phyloP scores from a whole-genome alignment of 1,140 invertebrate species.

The Whitmania pigra region DNA sequence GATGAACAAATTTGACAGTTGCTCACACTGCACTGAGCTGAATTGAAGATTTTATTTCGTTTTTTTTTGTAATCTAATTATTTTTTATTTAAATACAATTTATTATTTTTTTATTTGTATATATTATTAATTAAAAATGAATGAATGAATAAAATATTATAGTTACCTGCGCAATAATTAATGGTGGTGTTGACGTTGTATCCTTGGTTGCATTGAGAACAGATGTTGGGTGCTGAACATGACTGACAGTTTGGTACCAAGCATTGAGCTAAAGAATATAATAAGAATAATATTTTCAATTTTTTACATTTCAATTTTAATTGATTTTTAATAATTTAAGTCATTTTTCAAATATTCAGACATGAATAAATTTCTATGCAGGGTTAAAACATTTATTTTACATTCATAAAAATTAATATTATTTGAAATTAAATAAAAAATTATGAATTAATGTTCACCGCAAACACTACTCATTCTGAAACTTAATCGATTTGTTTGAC shows the following conservation, averaged over 20 bases:
- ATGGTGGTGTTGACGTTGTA: background rate
- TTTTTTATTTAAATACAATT: background rate
- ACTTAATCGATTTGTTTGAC: no score
- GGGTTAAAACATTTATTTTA: no score
- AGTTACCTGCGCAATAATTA: background rate
- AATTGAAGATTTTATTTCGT: background rate
- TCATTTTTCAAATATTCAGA: background rate
- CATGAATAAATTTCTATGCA: no score
- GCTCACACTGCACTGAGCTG: background rate
- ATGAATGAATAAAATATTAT: background rate
- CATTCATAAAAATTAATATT: no score
- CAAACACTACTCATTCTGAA: no score
- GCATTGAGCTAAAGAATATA: background rate
- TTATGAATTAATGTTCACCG: no score
- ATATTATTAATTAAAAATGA: no score
- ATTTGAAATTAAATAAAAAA: no score
- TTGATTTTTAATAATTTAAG: conserved; percentile 2
- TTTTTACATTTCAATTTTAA: no score
- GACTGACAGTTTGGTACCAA: background rate
- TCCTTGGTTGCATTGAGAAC: background rate
- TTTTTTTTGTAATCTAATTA: background rate
- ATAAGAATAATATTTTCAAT: background rate
- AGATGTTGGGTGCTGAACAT: background rate
- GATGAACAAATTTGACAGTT: background rate
- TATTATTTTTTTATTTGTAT: no score